These are phyloP conservation scores for Venturia canescens DNA, from an alignment of 1,140 invertebrate species.

Conservation along the genomic window DNA sequence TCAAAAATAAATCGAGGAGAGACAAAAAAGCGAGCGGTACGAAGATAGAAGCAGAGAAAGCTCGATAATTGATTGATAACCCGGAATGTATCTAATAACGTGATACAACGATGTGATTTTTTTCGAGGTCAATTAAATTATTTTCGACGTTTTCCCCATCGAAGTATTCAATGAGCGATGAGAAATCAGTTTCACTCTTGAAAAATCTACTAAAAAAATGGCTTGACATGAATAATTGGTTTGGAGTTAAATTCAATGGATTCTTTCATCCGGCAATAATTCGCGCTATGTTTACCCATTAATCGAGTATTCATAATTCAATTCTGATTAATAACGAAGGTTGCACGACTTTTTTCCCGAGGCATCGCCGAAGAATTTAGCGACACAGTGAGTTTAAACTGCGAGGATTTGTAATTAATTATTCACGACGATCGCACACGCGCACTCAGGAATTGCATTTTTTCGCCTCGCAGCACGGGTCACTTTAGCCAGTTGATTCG, in stretches of 20 bases:
- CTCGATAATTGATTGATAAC: neutral
- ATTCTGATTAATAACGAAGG: neutral
- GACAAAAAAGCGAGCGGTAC: neutral
- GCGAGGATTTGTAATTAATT: conserved; percentile 21
- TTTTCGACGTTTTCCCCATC: neutral
- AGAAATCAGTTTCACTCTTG: neutral
- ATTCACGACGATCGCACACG: neutral
- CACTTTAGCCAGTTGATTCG: conserved; percentile 32
- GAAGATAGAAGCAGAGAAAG: neutral
- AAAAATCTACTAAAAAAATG: neutral
- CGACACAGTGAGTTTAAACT: neutral
- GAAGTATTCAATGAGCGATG: neutral
- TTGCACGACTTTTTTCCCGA: neutral
- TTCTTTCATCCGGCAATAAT: too few species aligned
- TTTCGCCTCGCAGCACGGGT: neutral
- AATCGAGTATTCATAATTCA: neutral
- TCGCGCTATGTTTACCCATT: too few species aligned
- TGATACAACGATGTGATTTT: neutral
- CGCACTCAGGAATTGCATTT: neutral
- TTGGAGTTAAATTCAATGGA: too few species aligned
- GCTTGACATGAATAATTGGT: conserved; percentile 1
- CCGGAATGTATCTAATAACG: neutral
- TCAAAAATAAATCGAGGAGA: too few species aligned
- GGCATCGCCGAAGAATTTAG: neutral
- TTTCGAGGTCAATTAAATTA: neutral